Base-by-base conservation (phyloP, 2,888 invertebrate genomes). In the Eupelmus urozonus region DNA sequence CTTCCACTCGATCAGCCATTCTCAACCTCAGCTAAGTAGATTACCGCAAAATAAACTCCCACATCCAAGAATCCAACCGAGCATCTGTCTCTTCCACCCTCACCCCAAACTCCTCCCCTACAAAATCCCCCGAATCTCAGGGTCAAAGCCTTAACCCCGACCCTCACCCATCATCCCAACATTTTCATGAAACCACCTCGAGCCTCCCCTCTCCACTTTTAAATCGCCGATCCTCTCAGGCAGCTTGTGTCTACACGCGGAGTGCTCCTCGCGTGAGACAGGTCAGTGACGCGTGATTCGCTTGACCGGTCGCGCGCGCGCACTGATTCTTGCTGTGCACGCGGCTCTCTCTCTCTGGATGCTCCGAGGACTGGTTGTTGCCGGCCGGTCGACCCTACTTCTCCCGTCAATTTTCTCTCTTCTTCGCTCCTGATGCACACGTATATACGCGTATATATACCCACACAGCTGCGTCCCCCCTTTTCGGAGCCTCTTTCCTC, bases 201-300 rank as follows among this genome's bases (percentile, higher is more conserved):
- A 29, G 29, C 57, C 57, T 27, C 7, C 13, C 13, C 13, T 16
- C 45, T 51, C 3, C 2, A 16, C 63, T 55, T 67, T 67, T 42
- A 55, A 67, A 67, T 67, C 55, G 53, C 1, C 45, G 16, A 7
- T 45, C 13, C 45, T 13, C 45, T 16, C 16, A 13, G 11, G n/a
- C 25, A 4, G 2, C n/a, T 9, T 42, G n/a, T 27, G 9, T 11
- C 42, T n/a, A 20, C 16, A 45, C 13, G 42, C 40, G 1, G 42
- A 11, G 11, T 80, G 57, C 65, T 34, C 80, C 83, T 85, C 79
- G 82, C 81, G 81, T 82, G 83, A 84, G 83, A 83, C 83, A 84
- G 84, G 85, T 85, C 84, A 84, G 83, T 84, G 84, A 84, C 84
- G 84, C 57, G 53, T 34, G 40, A 51, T 40, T 25, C 49, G 29